Base-by-base conservation (phyloP, 1,140 invertebrate species). In the Pogonomyrmex californicus region DNA sequence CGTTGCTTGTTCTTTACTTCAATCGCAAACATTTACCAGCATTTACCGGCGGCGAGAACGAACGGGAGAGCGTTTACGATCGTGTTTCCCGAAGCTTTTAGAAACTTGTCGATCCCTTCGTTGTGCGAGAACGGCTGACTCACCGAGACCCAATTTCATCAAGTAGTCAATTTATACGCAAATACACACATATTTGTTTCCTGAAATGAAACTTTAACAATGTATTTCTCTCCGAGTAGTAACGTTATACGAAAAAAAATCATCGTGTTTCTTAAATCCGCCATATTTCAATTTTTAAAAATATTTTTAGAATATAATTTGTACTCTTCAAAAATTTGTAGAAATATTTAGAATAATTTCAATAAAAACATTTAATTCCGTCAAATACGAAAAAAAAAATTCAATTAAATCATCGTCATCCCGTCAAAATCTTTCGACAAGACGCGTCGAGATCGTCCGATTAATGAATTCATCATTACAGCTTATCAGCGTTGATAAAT, bases 121-220 rank as follows among this genome's bases (percentile, higher is more conserved):
- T 51, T 51, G 17, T 49, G 36, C 73, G 58, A 63, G 41, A 85
- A 85, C 36, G 58, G 60, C 73, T 56, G 82, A 78, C 73, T 85
- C 82, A 65, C 33, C 44, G 54, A 49, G 70, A 78, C 83, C 76
- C 86, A 77, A 87, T 85, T 85, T 78, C 73, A 68, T 73, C 79
- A 75, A 75, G 54, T 75, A 75, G 79, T 83, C 79, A 75, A 83
- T 83, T 70, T 82, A 47, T 41, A 60, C 65, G 56, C 54, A 49
- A 60, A 75, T 83, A 49, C 9, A 60, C 9, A 38, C 23, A 23
- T 23, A 23, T 23, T 49, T 41, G 73, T 73, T 71, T 56, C 68
- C 56, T 5, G 68, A 60, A 75, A 58, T 60, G 58, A 76, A 83
- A 60, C 47, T 38, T 33, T 5, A 30, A 2, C 33, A 10, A 83